Conservation (phyloP, 1,140 invertebrate species). For the Pantala flavescens region DNA sequence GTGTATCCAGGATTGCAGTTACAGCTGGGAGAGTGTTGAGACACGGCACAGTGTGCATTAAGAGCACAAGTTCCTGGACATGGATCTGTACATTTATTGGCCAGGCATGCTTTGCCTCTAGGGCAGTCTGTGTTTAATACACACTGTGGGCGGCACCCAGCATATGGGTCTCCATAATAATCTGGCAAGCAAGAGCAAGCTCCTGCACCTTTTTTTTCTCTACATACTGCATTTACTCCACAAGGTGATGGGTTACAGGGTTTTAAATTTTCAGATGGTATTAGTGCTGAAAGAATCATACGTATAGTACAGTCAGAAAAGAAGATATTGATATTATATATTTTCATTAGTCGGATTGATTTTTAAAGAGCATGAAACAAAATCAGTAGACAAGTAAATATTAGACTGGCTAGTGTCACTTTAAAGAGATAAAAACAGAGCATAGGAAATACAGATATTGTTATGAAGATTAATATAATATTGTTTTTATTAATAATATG, state of each 20-base stretch:
- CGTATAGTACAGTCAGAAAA: constrained; percentile 22
- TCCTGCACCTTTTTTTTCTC: constrained; percentile 39
- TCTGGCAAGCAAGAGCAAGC: constrained; percentile 44
- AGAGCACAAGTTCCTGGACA: constrained; percentile 41
- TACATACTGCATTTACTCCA: constrained; percentile 39
- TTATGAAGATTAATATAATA: constrained; percentile 14
- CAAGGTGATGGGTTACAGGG: constrained; percentile 40
- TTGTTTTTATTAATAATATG: too few relatives aligned
- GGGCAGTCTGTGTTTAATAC: constrained; percentile 38
- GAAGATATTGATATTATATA: constrained; percentile 26
- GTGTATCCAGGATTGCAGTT: constrained; percentile 42
- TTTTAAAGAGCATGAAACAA: constrained; percentile 15
- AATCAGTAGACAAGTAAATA: constrained; percentile 15
- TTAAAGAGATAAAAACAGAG: not conserved
- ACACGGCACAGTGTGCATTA: constrained; percentile 43
- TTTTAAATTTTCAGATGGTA: constrained; percentile 20
- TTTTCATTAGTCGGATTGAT: not conserved
- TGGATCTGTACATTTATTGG: constrained; percentile 39
- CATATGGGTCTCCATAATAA: constrained; percentile 41
- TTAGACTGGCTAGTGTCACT: not conserved
- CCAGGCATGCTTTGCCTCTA: constrained; percentile 35
- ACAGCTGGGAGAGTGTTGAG: constrained; percentile 45
- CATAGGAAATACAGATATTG: constrained; percentile 21
- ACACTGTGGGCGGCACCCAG: constrained; percentile 40
- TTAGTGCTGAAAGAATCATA: constrained; percentile 14